A percentile compares a stretch with the other conserved stretches of the same genome.
phyloP scores from a whole-genome alignment of 2,888 invertebrate species.

The Theristus sp. region DNA sequence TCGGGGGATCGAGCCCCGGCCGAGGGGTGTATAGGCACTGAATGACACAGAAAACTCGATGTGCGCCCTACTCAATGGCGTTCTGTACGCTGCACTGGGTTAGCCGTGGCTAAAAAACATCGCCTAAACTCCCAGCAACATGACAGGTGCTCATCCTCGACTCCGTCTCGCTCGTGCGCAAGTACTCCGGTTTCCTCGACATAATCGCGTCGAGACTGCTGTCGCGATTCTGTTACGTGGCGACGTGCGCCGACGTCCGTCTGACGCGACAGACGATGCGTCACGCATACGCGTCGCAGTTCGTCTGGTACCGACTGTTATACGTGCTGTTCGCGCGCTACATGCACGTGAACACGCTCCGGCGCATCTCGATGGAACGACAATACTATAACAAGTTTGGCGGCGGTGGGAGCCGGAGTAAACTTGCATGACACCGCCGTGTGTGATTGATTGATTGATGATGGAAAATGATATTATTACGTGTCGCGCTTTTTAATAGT shows the following conservation, averaged over 20 bases:
- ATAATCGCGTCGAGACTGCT: conserved; percentile 21
- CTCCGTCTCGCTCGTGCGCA: conserved; percentile 27
- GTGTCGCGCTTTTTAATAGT: no score
- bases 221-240: conserved; percentile 20
- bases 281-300: not conserved
- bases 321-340: conserved; percentile 75
- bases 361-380: conserved; percentile 1
- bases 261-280: not conserved
- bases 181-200: conserved; percentile 30
- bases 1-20: no score
- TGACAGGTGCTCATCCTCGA: conserved; percentile 17
- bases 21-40: no score
- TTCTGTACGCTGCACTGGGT: no score
- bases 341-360: conserved; percentile 65
- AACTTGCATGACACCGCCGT: no score
- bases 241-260: conserved; percentile 11
- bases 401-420: no score
- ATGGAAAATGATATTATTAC: no score
- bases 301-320: conserved; percentile 68
- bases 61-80: no score
- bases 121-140: no score
- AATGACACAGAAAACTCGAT: no score
- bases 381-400: not conserved
- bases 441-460: no score
- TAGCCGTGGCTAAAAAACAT: no score